Percentiles rank a stretch among this genome's conserved stretches.
These are phyloP conservation scores for Mustelus asterias DNA, from an alignment of 2,113 vertebrate species.

Conservation along the genomic window DNA sequence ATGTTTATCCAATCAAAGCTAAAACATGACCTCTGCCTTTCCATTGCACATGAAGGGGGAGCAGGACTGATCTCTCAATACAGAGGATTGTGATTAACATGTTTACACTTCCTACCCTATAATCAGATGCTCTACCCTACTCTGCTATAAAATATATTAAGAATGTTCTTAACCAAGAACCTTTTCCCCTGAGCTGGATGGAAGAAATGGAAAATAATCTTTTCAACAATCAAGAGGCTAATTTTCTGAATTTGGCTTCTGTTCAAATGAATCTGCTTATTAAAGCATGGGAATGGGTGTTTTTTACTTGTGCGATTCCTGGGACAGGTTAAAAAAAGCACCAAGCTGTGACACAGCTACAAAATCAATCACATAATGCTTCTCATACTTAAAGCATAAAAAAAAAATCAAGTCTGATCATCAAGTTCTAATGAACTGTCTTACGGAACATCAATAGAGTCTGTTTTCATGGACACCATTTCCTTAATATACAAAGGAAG, in stretches of 20 bases:
- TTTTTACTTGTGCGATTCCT: background rate
- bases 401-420: background rate
- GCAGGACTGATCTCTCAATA: background rate
- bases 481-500: background rate
- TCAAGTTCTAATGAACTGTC: background rate
- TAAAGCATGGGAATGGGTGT: background rate
- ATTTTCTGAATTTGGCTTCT: background rate
- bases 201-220: background rate
- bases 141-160: background rate
- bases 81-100: background rate
- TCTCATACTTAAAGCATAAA: background rate
- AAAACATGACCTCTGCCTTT: background rate
- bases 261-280: background rate
- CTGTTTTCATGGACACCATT: background rate
- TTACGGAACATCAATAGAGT: background rate
- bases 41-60: background rate
- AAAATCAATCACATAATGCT: no score
- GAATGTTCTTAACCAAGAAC: background rate
- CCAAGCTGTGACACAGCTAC: no score
- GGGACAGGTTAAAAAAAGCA: no score
- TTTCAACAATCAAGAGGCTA: background rate
- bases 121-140: background rate
- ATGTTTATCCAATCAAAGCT: background rate
- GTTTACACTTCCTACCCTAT: background rate
- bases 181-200: background rate